Evolutionary conservation across 2,113 vertebrate genomes (phyloP).

Genomic region (Callithrix jacchus): DNA sequence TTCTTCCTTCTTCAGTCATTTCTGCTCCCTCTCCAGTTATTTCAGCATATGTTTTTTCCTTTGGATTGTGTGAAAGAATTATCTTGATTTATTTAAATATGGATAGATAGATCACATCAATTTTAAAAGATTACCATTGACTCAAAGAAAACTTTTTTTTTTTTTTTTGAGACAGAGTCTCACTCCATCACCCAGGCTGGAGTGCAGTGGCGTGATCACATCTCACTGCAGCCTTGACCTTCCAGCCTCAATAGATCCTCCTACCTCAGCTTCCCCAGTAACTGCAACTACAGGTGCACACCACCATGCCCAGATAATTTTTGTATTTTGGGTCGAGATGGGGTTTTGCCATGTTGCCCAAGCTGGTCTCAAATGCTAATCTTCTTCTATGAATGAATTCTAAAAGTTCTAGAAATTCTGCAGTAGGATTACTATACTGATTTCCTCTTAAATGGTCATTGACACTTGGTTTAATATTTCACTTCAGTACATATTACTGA

Average conservation of each 20-base stretch:
- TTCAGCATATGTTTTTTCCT: not conserved
- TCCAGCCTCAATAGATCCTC: too few relatives aligned
- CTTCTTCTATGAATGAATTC: not conserved
- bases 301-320: too few relatives aligned
- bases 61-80: not conserved
- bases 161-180: too few relatives aligned
- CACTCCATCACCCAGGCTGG: too few relatives aligned
- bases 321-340: too few relatives aligned
- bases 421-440: not conserved
- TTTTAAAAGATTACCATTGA: not conserved
- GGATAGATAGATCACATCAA: not conserved
- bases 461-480: not conserved
- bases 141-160: not conserved
- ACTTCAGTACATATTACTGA: not conserved
- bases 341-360: not conserved
- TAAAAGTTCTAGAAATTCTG: not conserved
- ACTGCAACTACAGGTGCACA: too few relatives aligned
- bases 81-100: not conserved
- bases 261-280: too few relatives aligned
- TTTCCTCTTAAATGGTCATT: not conserved
- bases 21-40: not conserved
- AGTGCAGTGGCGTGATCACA: too few relatives aligned
- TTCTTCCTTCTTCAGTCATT: not conserved
- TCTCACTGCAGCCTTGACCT: too few relatives aligned
- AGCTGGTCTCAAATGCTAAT: not conserved